phyloP scores from a whole-genome alignment of 2,113 vertebrate species.

The Tragelaphus scriptus region DNA sequence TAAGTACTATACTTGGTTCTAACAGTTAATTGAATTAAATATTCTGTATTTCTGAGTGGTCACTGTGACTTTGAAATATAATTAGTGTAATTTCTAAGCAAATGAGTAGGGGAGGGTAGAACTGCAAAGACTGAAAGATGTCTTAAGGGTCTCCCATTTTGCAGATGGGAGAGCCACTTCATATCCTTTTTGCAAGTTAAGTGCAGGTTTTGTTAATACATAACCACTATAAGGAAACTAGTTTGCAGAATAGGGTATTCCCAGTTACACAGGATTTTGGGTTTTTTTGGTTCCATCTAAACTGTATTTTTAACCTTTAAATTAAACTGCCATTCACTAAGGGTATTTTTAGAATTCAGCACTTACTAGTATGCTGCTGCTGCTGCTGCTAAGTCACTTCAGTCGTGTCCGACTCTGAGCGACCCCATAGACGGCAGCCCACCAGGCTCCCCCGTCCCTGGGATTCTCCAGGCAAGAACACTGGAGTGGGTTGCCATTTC shows the following conservation, averaged over 20 bases:
- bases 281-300: constrained; percentile 1
- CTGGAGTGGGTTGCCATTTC: too few relatives aligned
- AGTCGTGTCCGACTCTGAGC: too few relatives aligned
- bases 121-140: neutral
- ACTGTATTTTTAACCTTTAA: constrained; percentile 17
- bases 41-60: neutral
- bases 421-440: too few relatives aligned
- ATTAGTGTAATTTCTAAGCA: neutral
- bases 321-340: neutral
- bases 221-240: neutral
- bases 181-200: neutral
- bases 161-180: neutral
- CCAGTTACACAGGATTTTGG: neutral
- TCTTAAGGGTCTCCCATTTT: neutral
- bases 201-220: neutral
- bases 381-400: too few relatives aligned
- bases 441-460: too few relatives aligned
- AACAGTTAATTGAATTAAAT: neutral
- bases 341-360: neutral
- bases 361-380: neutral
- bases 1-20: neutral
- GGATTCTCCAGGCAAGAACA: too few relatives aligned
- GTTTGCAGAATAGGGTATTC: neutral
- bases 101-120: neutral
- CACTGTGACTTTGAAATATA: constrained; percentile 11